A percentile compares a stretch with the other conserved stretches of the same genome.
phyloP scores from a whole-genome alignment of 2,888 invertebrate species.

The Apamea monoglypha region DNA sequence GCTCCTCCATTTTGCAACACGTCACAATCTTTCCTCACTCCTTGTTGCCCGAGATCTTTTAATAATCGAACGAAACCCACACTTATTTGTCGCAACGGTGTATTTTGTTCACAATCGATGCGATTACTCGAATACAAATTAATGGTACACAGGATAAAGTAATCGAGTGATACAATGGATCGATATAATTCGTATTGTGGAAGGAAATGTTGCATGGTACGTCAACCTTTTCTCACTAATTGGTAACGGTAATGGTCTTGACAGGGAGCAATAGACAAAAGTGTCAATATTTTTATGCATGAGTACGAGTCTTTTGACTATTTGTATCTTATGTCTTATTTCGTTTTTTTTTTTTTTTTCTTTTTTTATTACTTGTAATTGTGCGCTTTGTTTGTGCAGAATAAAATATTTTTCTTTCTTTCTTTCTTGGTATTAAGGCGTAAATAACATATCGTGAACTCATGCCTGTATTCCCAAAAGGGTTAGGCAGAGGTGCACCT shows the following conservation, averaged over 20 bases:
- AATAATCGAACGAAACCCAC: constrained; percentile 69
- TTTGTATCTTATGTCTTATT: too few relatives aligned
- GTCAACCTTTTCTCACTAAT: background rate
- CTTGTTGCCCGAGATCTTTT: constrained; percentile 63
- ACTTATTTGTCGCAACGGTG: constrained; percentile 66
- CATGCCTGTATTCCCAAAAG: too few relatives aligned
- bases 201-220: background rate
- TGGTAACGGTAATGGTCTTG: too few relatives aligned
- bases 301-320: too few relatives aligned
- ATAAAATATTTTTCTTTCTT: too few relatives aligned
- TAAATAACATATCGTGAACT: background rate
- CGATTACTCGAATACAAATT: constrained; percentile 76
- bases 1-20: constrained; percentile 42
- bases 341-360: too few relatives aligned
- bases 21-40: background rate
- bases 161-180: constrained; percentile 58
- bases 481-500: background rate
- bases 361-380: too few relatives aligned
- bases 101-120: constrained; percentile 72
- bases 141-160: constrained; percentile 65
- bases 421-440: background rate
- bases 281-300: too few relatives aligned
- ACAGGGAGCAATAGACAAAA: too few relatives aligned
- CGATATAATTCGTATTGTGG: constrained; percentile 40
- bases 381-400: too few relatives aligned